Percentiles rank a stretch among this genome's conserved stretches.
Conservation (phyloP, 2,888 invertebrate species). For the Magallana nippona region DNA sequence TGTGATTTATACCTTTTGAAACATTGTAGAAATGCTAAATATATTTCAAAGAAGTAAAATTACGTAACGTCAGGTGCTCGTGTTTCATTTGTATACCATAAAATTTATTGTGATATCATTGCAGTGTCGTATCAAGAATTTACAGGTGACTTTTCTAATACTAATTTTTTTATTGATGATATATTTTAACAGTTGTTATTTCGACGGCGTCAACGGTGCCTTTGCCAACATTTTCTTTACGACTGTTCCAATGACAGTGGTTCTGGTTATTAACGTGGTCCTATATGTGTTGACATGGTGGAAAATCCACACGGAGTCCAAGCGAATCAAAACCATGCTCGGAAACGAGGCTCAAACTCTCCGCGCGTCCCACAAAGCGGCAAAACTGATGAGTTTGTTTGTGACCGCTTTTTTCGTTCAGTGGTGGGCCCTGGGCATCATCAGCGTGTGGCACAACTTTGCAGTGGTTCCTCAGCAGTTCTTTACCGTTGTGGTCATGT, state of each 20-base stretch:
- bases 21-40: too few relatives aligned
- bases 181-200: slow-evolving; percentile 56
- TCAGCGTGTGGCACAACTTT: slow-evolving; percentile 52
- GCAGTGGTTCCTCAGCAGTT: slow-evolving; percentile 54
- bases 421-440: slow-evolving; percentile 59
- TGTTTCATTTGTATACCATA: slow-evolving; percentile 17
- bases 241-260: slow-evolving; percentile 54
- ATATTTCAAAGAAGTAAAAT: too few relatives aligned
- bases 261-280: slow-evolving; percentile 54
- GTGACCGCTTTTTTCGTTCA: slow-evolving; percentile 59
- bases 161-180: background rate
- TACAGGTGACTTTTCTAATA: background rate
- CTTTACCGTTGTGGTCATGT: slow-evolving; percentile 56
- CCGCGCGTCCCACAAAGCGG: slow-evolving; percentile 56
- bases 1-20: too few relatives aligned
- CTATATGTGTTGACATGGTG: slow-evolving; percentile 60
- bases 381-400: slow-evolving; percentile 58
- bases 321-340: slow-evolving; percentile 39
- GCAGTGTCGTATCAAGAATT: background rate
- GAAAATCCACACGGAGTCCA: slow-evolving; percentile 51
- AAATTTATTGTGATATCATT: slow-evolving; percentile 25
- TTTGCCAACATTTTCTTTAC: slow-evolving; percentile 58
- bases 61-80: too few relatives aligned
- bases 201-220: slow-evolving; percentile 57
- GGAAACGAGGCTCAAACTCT: slow-evolving; percentile 46